Conservation (phyloP, 2,797 vertebrate genomes). For the Brachyalestes nurse region DNA sequence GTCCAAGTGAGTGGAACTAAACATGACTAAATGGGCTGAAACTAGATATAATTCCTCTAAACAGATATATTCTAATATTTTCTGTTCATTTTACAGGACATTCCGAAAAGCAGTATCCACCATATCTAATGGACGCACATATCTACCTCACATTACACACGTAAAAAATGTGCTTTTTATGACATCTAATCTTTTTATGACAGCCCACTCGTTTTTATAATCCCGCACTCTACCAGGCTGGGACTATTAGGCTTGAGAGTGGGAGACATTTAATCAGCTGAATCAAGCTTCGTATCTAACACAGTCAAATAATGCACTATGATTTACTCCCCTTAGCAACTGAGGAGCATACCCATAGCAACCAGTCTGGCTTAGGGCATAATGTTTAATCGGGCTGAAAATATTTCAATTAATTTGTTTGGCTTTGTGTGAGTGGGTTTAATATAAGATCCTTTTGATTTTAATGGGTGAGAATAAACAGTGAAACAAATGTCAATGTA, state of each 20-base stretch:
- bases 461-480: constrained; percentile 99
- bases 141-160: neutral
- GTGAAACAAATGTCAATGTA: constrained; percentile 98
- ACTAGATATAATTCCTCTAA: too few species aligned
- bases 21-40: too few species aligned
- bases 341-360: constrained; percentile 98
- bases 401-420: constrained; percentile 99
- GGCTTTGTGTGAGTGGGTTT: constrained; percentile 88
- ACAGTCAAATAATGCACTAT: constrained; percentile 99
- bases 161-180: neutral
- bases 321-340: constrained; percentile 99
- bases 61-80: too few species aligned
- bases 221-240: neutral
- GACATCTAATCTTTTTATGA: neutral
- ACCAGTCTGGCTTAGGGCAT: constrained; percentile 95
- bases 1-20: too few species aligned
- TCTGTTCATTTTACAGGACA: too few species aligned
- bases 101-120: too few species aligned
- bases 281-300: constrained; percentile 99
- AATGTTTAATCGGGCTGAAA: constrained; percentile 99
- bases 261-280: constrained; percentile 99
- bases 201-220: neutral
- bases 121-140: neutral
- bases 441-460: constrained; percentile 99
- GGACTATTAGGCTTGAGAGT: constrained; percentile 90